phyloP scores from a whole-genome alignment of 2,888 invertebrate genomes.

The Amblyjoppa fuscipennis region DNA sequence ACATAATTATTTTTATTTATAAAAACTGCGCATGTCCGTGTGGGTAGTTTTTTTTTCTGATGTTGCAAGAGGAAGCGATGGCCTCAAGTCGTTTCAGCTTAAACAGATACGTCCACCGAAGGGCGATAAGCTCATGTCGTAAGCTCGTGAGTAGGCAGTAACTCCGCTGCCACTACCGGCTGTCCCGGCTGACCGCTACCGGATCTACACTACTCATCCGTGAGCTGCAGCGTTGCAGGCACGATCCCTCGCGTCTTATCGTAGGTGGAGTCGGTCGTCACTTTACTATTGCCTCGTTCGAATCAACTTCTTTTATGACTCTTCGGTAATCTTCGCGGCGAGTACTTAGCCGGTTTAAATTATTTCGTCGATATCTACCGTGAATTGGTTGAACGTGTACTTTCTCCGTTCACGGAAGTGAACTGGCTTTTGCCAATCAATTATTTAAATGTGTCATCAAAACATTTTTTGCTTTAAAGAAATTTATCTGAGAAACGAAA shows the following conservation, averaged over 20 bases:
- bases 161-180: background rate
- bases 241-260: constrained; percentile 39
- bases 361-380: constrained; percentile 7
- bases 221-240: constrained; percentile 35
- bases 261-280: constrained; percentile 1
- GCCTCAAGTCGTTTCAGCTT: background rate
- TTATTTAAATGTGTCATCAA: background rate
- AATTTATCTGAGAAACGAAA: background rate
- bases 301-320: constrained; percentile 47
- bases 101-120: background rate
- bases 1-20: background rate
- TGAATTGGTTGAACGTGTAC: background rate
- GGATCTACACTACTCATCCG: constrained; percentile 23
- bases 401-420: background rate
- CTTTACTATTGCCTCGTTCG: constrained; percentile 28
- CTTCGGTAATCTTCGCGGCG: constrained; percentile 32
- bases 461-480: background rate
- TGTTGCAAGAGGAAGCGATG: constrained; percentile 16
- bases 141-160: constrained; percentile 16
- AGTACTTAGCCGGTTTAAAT: background rate
- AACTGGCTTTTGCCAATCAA: background rate
- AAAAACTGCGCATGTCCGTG: background rate
- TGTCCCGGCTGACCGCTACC: constrained; percentile 27
- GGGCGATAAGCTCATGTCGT: background rate
- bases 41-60: background rate